Conservation (phyloP, 1,140 invertebrate genomes). For the Saccostrea glomerata region DNA sequence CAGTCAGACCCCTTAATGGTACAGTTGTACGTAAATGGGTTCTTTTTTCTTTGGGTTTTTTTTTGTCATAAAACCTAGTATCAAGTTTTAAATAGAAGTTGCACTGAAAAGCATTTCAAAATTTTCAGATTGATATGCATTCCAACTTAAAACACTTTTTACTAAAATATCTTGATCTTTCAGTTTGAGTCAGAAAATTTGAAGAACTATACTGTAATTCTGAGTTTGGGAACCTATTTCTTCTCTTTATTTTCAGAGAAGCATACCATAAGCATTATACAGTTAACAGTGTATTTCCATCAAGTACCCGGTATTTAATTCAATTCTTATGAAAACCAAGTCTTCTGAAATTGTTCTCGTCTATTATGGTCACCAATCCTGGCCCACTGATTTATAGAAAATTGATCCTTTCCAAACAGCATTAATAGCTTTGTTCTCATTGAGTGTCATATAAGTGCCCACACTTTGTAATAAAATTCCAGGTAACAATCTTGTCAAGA, state of each 20-base stretch:
- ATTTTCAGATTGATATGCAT: not conserved
- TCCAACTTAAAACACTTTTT: not conserved
- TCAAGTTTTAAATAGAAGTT: no score
- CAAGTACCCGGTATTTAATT: not conserved
- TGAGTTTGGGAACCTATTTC: no score
- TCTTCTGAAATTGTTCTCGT: not conserved
- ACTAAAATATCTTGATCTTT: no score
- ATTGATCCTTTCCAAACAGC: slow-evolving; percentile 19
- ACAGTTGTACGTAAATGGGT: no score
- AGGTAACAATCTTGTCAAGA: not conserved
- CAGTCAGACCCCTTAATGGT: no score
- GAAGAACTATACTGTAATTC: no score
- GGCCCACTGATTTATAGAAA: not conserved
- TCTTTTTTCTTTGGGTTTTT: no score
- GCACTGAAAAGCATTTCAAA: not conserved
- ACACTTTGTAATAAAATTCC: slow-evolving; percentile 16
- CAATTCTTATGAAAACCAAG: not conserved
- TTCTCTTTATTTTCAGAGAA: no score
- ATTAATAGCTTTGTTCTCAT: not conserved
- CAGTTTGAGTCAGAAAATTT: no score
- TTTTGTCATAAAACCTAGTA: no score
- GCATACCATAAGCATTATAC: no score
- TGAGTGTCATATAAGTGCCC: not conserved
- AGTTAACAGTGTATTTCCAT: not conserved
- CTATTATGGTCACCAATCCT: slow-evolving; percentile 7